Evolutionary conservation across 2,888 invertebrate species (phyloP), one percentile per base, ranked within the genome.

Genomic region (Buathra laborator): DNA sequence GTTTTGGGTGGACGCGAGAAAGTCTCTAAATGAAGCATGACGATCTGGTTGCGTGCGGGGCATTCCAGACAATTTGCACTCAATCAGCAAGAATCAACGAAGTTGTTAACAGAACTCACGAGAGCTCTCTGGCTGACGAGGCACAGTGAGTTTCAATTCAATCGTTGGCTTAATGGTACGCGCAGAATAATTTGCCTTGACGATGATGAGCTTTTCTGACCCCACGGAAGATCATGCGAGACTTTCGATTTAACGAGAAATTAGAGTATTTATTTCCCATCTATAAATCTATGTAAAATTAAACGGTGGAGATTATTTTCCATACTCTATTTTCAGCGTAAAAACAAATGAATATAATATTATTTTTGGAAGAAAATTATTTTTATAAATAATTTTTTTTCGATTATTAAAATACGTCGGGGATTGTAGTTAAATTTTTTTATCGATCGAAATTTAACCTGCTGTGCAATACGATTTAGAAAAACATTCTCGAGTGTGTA

Each of bases 11-110:
- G 53, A 7, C 44, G n/a, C 19, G 48, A 74, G 71, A 78, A 82
- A 83, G 66, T 44, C 10, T 51, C 62, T 1, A 24, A 68, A 59
- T 46, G 66, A 64, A 72, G 46, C 81, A 64, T 64, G 59, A 70
- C 74, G 67, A 59, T 75, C 44, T 37, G 10, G 64, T 64, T 56
- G 82, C 66, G 66, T 67, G 37, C 32, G 66, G 68, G 62, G 64
- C 67, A 66, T 67, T 77, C 24, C 48, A 66, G 66, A 62, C 82
- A 83, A 83, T 83, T 83, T 83, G 59, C 77, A 78, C 77, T 77
- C 72, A 83, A 83, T 83, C 82, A 83, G 59, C 77, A 67, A n/a
- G 82, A 48, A 83, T 83, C 82, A 77, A 56, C 76, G 46, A 76
- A 77, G 76, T 72, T 29, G 72, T 72, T 72, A 43, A 43, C 59